Evolutionary conservation across 2,888 invertebrate species (phyloP).

Genomic region (Loripinus fragilis): DNA sequence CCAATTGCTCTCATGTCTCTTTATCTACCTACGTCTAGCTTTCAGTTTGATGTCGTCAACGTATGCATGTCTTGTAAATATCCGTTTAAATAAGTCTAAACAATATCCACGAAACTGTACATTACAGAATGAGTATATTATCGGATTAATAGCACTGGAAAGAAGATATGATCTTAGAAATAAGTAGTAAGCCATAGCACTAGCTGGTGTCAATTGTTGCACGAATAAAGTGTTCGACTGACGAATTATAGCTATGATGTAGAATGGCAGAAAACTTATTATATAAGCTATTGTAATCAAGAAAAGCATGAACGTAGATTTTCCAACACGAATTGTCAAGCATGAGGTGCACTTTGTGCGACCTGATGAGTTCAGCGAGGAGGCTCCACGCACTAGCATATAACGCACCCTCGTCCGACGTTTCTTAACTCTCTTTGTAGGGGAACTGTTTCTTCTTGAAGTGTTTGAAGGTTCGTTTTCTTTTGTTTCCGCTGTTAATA

Average conservation of each 20-base stretch:
- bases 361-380: conserved; percentile 51
- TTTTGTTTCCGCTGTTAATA: neutral
- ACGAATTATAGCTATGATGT: conserved; percentile 66
- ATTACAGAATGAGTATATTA: conserved; percentile 73
- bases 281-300: conserved; percentile 71
- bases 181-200: conserved; percentile 60
- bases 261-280: conserved; percentile 74
- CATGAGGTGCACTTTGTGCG: conserved; percentile 41
- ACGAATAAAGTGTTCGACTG: conserved; percentile 48
- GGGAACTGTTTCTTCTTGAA: conserved; percentile 20
- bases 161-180: conserved; percentile 71
- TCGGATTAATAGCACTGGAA: conserved; percentile 73
- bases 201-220: conserved; percentile 41
- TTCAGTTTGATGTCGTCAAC: too few species aligned
- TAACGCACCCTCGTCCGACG: conserved; percentile 41
- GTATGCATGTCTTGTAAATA: neutral
- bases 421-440: neutral
- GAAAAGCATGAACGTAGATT: conserved; percentile 73
- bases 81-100: conserved; percentile 36
- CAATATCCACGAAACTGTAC: conserved; percentile 62
- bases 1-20: too few species aligned
- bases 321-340: conserved; percentile 59
- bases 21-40: too few species aligned
- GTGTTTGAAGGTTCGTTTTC: neutral
- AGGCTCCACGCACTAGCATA: conserved; percentile 53